Evolutionary conservation across 2,797 vertebrate species (phyloP).

Genomic region (Catamblyrhynchus diadema): DNA sequence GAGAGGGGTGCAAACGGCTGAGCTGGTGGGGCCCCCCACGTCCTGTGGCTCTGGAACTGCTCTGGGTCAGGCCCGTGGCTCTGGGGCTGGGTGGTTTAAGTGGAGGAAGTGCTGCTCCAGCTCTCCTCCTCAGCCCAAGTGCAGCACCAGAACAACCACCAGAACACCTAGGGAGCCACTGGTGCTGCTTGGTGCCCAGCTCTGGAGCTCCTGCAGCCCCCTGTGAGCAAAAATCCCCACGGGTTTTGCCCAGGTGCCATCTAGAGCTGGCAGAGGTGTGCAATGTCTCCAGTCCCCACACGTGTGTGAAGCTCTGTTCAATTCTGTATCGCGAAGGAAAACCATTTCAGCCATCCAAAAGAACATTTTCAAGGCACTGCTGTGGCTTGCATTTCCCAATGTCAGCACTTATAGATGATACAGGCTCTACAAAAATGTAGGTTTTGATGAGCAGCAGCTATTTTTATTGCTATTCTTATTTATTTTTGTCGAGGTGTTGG

Average conservation of each 20-base stretch:
- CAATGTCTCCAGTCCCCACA: neutral
- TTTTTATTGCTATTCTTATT: neutral
- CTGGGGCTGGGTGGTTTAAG: neutral
- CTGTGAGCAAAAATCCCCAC: neutral
- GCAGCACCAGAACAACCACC: neutral
- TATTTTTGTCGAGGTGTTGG: neutral
- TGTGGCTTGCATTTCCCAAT: neutral
- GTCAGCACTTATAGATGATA: neutral
- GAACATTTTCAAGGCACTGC: neutral
- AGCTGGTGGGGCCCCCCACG: neutral
- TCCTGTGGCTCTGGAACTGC: neutral
- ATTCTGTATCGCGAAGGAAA: neutral
- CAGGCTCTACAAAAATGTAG: neutral
- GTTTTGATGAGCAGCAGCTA: neutral
- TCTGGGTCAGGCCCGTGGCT: rapidly evolving
- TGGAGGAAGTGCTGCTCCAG: neutral
- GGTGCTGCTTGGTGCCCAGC: rapidly evolving
- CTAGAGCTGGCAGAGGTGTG: neutral
- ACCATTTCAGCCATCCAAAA: neutral
- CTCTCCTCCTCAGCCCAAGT: neutral
- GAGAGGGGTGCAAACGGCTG: neutral
- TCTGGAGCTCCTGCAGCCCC: neutral
- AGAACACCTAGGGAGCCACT: neutral
- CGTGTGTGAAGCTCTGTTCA: neutral
- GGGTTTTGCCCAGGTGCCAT: neutral